Evolutionary conservation across 2,888 invertebrate species (phyloP), one percentile per base, ranked within the genome.

Genomic region (Azorinus chamasolen): DNA sequence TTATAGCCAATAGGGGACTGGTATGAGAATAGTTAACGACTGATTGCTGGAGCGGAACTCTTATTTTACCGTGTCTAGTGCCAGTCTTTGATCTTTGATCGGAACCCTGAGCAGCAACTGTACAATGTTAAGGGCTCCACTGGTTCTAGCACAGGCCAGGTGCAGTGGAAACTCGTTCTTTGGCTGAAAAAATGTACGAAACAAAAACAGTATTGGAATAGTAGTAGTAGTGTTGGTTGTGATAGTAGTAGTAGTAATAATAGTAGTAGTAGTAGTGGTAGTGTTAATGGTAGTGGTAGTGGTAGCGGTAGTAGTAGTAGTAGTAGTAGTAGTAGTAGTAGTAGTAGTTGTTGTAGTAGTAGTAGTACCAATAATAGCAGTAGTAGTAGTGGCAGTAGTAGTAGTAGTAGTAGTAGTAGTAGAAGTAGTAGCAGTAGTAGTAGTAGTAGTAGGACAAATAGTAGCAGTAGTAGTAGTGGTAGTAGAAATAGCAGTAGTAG

Each of bases 101-200:
- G 97, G 97, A 20, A 97, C 96, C 73, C 96, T 96, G 68, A 99
- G 95, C 45, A 99, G 95, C 5, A 97, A 96, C 89, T 98, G 95
- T 16, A 99, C 95, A 87, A 98, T 97, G 87, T 96, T 96, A 68
- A 98, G 96, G 4, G 98, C 98, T 18, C 97, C 98, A 0, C 97
- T 97, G 93, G 97, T 97, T 88, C 99, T 95, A 86, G 97, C 96
- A 64, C 98, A 97, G 78, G 98, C 98, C 93, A 99, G 94, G 94
- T 99, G 99, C 1, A 99, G 96, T 1, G 99, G 97, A 6, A 98
- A 97, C 94, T 99, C 98, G 88, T 97, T 96, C 79, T 97, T 96
- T 76, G 97, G 96, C 98, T 99, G 93, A 62, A 20, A 76, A 54
- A 14, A 62, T 18, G 0, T 18, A 16, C 22, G 22, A 48, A 39